phyloP scores from a whole-genome alignment of 2,888 invertebrate genomes.

The Caenorhabditis doughertyi region DNA sequence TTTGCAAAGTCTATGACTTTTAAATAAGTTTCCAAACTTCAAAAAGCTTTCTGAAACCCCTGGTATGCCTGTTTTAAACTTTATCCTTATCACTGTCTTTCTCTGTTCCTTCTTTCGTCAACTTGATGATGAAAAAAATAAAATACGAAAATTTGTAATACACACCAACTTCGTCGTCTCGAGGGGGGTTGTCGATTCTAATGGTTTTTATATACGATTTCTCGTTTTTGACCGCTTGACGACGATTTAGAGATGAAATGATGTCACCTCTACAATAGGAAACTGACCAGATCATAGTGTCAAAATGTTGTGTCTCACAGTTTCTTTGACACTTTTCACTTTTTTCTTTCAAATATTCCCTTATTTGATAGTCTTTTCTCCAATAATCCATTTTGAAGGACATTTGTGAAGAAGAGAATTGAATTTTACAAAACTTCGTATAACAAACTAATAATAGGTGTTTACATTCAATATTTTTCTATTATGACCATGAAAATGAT shows the following conservation, averaged over 20 bases:
- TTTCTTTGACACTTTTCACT: constrained; percentile 36
- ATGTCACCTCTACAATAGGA: constrained; percentile 11
- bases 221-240: constrained; percentile 51
- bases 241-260: constrained; percentile 22
- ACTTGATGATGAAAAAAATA: not conserved
- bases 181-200: constrained; percentile 4
- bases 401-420: not conserved
- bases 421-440: no score
- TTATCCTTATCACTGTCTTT: no score
- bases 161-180: not conserved
- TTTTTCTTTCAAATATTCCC: not conserved
- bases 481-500: no score
- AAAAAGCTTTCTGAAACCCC: no score
- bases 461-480: no score
- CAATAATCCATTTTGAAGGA: constrained; percentile 20
- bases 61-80: no score
- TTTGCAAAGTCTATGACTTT: no score
- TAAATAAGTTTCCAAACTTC: no score
- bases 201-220: constrained; percentile 51
- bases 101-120: not conserved
- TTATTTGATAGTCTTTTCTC: not conserved
- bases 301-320: constrained; percentile 23
- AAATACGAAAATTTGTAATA: constrained; percentile 21
- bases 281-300: constrained; percentile 49
- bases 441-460: no score